phyloP scores from a whole-genome alignment of 23 tunicate genomes.

The Trididemnum miniatum region DNA sequence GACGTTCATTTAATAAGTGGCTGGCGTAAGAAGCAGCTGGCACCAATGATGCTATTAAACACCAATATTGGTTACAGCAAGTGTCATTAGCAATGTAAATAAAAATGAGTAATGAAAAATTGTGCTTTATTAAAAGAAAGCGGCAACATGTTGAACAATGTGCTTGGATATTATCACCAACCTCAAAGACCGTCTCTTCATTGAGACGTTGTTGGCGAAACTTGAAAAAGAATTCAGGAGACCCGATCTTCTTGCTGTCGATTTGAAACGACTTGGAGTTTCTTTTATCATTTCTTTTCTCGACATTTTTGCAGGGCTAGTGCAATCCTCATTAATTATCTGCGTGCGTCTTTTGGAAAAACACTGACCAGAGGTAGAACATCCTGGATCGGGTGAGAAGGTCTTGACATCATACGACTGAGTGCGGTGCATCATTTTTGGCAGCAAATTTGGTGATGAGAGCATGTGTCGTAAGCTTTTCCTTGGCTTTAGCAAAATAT shows the following conservation, averaged over 20 bases:
- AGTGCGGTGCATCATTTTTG: background rate
- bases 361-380: background rate
- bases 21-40: background rate
- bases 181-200: constrained; percentile 30
- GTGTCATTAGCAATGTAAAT: no score
- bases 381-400: background rate
- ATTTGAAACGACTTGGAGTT: constrained; percentile 37
- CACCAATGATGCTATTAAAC: no score
- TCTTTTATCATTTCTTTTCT: constrained; percentile 32
- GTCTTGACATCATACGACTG: constrained; percentile 24
- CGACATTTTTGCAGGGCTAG: constrained; percentile 29
- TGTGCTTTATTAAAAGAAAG: background rate
- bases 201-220: constrained; percentile 32
- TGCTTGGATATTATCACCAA: no score
- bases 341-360: background rate
- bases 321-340: background rate
- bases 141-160: no score
- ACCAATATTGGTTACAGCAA: no score
- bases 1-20: background rate
- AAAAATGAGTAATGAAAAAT: no score
- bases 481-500: background rate
- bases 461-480: constrained; percentile 17
- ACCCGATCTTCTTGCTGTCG: background rate
- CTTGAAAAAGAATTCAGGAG: background rate
- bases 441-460: constrained; percentile 18